Percentiles rank a stretch among this genome's conserved stretches.
Conservation (phyloP, 1,140 invertebrate genomes). For the Bombus turneri region DNA sequence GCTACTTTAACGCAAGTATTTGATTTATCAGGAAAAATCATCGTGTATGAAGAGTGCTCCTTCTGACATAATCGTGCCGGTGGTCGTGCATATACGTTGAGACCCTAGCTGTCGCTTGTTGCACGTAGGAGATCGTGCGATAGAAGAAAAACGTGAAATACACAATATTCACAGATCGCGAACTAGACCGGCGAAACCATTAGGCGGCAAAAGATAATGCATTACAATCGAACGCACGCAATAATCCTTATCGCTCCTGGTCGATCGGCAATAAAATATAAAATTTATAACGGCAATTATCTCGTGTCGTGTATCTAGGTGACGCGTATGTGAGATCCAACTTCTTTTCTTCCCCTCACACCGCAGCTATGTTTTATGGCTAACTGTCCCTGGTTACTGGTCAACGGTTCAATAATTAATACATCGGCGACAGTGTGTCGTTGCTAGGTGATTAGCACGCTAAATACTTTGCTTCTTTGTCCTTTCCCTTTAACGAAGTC, state of each 20-base stretch:
- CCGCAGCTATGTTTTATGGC: constrained; percentile 45
- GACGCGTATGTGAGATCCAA: constrained; percentile 51
- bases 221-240: constrained; percentile 73
- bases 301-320: constrained; percentile 72
- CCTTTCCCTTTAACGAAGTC: not conserved
- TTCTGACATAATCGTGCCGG: constrained; percentile 14
- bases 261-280: constrained; percentile 72
- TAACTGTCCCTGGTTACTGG: constrained; percentile 25
- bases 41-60: constrained; percentile 16
- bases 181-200: constrained; percentile 16
- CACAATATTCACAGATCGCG: constrained; percentile 9
- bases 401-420: constrained; percentile 79
- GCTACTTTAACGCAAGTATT: not conserved
- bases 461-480: constrained; percentile 50
- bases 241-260: constrained; percentile 69
- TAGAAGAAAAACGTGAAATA: constrained; percentile 25
- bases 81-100: constrained; percentile 31
- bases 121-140: constrained; percentile 47
- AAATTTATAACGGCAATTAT: constrained; percentile 75
- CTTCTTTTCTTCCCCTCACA: constrained; percentile 44
- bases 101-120: constrained; percentile 40
- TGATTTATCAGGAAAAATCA: constrained; percentile 4
- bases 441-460: constrained; percentile 73
- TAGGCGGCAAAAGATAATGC: constrained; percentile 48
- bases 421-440: constrained; percentile 71